These are phyloP conservation scores for Aproaerema taeniolella DNA, from an alignment of 2,888 invertebrate genomes.

Conservation along the genomic window DNA sequence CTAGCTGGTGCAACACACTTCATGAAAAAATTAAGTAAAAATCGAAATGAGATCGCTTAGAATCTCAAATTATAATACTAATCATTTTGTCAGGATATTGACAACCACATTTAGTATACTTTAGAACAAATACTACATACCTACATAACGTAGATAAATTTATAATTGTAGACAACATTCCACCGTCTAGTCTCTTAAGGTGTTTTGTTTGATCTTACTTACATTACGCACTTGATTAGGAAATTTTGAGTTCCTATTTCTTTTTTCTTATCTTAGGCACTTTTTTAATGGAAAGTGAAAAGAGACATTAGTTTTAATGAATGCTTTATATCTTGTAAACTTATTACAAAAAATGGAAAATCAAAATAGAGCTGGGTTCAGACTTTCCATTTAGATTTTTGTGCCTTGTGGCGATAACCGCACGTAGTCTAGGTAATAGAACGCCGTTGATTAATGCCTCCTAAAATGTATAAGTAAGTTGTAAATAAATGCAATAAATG, in stretches of 20 bases:
- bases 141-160: conserved; percentile 27
- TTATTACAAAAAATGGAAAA: background rate
- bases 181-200: conserved; percentile 59
- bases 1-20: background rate
- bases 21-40: background rate
- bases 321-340: too few relatives aligned
- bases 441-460: conserved; percentile 48
- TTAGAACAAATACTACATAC: conserved; percentile 6
- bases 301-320: too few relatives aligned
- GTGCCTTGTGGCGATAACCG: conserved; percentile 30
- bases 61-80: background rate
- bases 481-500: conserved; percentile 59
- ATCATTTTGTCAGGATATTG: background rate
- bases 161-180: conserved; percentile 62
- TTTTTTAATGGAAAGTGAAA: conserved; percentile 6
- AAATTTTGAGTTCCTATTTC: conserved; percentile 23
- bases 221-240: conserved; percentile 13
- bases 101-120: too few relatives aligned
- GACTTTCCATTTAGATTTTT: conserved; percentile 15
- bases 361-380: background rate
- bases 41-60: background rate
- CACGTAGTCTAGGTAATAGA: conserved; percentile 30
- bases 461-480: conserved; percentile 55
- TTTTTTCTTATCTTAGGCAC: conserved; percentile 14
- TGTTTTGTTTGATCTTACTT: conserved; percentile 28